Percentiles rank a stretch among this genome's conserved stretches.
These are phyloP conservation scores for Megathymus violae DNA, from an alignment of 1,140 invertebrate species.

Conservation along the genomic window DNA sequence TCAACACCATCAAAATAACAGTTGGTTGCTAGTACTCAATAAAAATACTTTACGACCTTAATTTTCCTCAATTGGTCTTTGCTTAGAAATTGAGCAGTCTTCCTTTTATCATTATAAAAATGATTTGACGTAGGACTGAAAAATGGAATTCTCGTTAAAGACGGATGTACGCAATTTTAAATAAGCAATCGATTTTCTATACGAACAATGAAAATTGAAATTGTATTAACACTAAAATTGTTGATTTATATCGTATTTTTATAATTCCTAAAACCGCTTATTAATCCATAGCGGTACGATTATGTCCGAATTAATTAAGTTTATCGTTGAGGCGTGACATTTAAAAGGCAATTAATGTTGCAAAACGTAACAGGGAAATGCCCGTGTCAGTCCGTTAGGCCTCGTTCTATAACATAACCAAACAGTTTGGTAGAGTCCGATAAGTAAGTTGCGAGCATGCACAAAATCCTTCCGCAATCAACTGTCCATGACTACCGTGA, in stretches of 20 bases:
- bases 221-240: too few relatives aligned
- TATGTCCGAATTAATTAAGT: constrained; percentile 58
- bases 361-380: constrained; percentile 58
- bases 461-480: constrained; percentile 45
- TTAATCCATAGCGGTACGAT: constrained; percentile 36
- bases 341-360: constrained; percentile 69
- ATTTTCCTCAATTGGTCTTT: too few relatives aligned
- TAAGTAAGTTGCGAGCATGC: constrained; percentile 63
- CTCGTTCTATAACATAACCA: constrained; percentile 71
- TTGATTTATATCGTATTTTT: constrained; percentile 24
- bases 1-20: too few relatives aligned
- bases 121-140: too few relatives aligned
- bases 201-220: too few relatives aligned
- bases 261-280: constrained; percentile 22
- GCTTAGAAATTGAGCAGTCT: too few relatives aligned
- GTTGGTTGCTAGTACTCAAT: too few relatives aligned
- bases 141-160: too few relatives aligned
- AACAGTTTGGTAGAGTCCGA: constrained; percentile 67
- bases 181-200: too few relatives aligned
- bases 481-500: constrained; percentile 12
- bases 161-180: too few relatives aligned
- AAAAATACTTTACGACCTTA: too few relatives aligned
- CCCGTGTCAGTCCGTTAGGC: constrained; percentile 46
- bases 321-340: constrained; percentile 58
- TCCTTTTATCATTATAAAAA: too few relatives aligned